Evolutionary conservation across 2,797 vertebrate genomes (phyloP).

Genomic region (Peromyscus aztecus): DNA sequence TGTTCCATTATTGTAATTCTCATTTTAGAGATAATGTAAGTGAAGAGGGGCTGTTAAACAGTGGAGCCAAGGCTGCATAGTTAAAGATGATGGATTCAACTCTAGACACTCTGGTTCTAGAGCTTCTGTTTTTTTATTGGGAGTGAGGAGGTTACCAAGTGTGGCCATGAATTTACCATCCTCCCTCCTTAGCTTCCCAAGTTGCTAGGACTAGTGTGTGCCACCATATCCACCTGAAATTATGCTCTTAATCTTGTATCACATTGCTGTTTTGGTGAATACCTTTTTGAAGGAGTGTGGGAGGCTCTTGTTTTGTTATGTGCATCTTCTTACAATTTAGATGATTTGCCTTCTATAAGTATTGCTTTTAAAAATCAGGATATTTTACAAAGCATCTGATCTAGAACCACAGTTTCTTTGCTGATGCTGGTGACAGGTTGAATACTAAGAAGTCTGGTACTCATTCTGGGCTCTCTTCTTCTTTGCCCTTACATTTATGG

Average conservation of each 20-base stretch:
- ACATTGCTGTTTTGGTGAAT: neutral
- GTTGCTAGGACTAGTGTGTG: neutral
- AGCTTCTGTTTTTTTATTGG: neutral
- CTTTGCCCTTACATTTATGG: neutral
- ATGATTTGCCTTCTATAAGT: neutral
- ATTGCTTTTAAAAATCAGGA: neutral
- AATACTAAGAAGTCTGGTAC: neutral
- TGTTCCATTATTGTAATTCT: neutral
- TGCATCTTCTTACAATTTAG: neutral
- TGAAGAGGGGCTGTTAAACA: constrained; percentile 10
- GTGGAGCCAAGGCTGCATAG: neutral
- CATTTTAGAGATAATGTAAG: constrained; percentile 17
- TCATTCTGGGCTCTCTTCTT: neutral
- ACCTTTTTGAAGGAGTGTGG: neutral
- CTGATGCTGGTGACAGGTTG: neutral
- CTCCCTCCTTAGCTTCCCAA: neutral
- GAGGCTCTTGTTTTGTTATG: neutral
- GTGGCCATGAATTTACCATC: neutral
- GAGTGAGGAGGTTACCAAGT: neutral
- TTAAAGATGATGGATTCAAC: neutral
- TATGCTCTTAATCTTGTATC: neutral
- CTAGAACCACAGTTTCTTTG: neutral
- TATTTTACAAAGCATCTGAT: neutral
- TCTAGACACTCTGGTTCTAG: constrained; percentile 1
- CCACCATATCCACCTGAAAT: neutral